Percentiles rank a stretch among this genome's conserved stretches.
Evolutionary conservation across 1,140 invertebrate species (phyloP).

Genomic region (Habropoda laboriosa): DNA sequence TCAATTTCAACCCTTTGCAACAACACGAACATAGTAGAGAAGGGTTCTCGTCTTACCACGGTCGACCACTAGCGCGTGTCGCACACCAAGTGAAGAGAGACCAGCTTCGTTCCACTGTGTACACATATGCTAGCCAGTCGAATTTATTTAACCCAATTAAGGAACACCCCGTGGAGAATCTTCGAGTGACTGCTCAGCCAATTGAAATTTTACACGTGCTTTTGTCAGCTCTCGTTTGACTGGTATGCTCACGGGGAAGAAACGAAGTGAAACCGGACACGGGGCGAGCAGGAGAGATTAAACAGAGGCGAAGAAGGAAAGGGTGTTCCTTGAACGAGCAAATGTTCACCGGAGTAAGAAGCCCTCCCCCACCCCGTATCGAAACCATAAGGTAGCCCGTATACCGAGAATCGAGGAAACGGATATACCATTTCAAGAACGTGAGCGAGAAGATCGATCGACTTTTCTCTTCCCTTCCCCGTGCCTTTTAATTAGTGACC

Average conservation of each 20-base stretch:
- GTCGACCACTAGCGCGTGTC: conserved; percentile 8
- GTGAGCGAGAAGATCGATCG: conserved; percentile 18
- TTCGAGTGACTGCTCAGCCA: conserved; percentile 68
- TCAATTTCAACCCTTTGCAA: conserved; percentile 62
- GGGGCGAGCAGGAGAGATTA: conserved; percentile 49
- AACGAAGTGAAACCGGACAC: conserved; percentile 67
- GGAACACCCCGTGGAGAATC: conserved; percentile 60
- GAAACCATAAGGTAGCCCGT: conserved; percentile 44
- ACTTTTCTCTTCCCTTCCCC: conserved; percentile 3
- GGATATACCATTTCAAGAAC: conserved; percentile 47
- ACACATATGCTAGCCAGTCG: conserved; percentile 29
- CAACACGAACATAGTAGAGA: neutral
- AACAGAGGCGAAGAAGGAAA: conserved; percentile 9
- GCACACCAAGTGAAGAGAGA: neutral
- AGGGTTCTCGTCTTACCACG: conserved; percentile 48
- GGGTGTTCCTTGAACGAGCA: conserved; percentile 35
- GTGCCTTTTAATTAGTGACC: conserved; percentile 29
- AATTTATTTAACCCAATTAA: conserved; percentile 73
- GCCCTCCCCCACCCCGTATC: conserved; percentile 40
- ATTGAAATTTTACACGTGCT: conserved; percentile 78
- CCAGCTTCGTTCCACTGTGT: neutral
- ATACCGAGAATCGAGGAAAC: conserved; percentile 50
- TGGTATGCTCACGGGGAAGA: conserved; percentile 24
- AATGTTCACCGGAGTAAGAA: conserved; percentile 48
- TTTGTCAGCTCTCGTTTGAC: conserved; percentile 74